These are phyloP conservation scores for Theocolax elegans DNA, from an alignment of 1,140 invertebrate species.

Conservation along the genomic window DNA sequence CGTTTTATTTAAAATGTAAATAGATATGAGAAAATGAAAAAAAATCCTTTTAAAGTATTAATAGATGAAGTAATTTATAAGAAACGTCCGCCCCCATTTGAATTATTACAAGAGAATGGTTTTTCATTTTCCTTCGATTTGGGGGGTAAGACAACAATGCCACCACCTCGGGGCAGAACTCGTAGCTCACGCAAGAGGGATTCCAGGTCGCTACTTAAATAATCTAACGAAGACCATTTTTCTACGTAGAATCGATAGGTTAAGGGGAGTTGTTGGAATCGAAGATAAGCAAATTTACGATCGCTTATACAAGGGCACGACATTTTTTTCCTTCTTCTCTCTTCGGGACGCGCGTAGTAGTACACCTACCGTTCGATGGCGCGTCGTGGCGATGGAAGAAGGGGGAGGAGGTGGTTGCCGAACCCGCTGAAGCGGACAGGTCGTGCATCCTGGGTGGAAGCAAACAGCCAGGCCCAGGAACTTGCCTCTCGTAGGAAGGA, in stretches of 20 bases:
- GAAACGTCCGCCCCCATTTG: neutral
- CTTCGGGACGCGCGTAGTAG: no score
- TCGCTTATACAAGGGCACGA: constrained; percentile 4
- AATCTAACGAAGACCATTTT: constrained; percentile 6
- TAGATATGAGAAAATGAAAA: no score
- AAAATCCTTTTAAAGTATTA: neutral
- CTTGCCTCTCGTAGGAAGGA: constrained; percentile 49
- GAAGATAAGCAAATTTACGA: constrained; percentile 35
- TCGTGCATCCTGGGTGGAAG: constrained; percentile 54
- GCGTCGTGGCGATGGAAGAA: no score
- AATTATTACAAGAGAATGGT: neutral
- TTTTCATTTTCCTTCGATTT: constrained; percentile 3
- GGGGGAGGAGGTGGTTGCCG: no score
- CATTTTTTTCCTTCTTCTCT: constrained; percentile 7
- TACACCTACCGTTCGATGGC: no score
- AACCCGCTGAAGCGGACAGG: constrained; percentile 45
- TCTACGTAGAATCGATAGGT: neutral
- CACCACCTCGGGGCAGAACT: neutral
- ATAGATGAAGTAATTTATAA: neutral
- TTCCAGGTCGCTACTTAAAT: neutral
- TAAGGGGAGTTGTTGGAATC: neutral
- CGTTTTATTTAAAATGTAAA: no score
- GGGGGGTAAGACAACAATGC: neutral
- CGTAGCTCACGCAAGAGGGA: neutral
- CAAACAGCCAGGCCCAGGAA: constrained; percentile 30